phyloP scores from a whole-genome alignment of 2,888 invertebrate genomes.

The Dendrolimus houi region DNA sequence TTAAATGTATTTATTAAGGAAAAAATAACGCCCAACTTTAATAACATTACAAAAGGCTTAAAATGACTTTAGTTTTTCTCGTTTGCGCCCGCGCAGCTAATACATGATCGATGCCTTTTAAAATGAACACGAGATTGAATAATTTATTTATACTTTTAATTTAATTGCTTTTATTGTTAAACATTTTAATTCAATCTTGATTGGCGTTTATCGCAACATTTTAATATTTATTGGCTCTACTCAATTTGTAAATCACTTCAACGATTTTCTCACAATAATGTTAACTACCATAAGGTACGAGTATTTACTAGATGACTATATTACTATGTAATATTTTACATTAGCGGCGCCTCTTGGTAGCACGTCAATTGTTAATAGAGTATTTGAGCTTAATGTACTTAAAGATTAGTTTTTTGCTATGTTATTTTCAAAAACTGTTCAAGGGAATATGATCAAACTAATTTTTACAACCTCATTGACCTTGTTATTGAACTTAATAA shows the following conservation, averaged over 20 bases:
- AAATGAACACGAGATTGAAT: slow-evolving; percentile 45
- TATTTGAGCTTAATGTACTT: too few relatives aligned
- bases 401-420: too few relatives aligned
- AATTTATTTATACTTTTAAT: slow-evolving; percentile 41
- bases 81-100: not conserved
- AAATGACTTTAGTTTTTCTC: not conserved
- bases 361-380: too few relatives aligned
- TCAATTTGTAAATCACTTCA: not conserved
- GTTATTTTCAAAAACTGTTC: too few relatives aligned
- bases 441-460: too few relatives aligned
- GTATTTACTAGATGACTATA: too few relatives aligned
- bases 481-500: too few relatives aligned
- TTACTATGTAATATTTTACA: too few relatives aligned
- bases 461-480: too few relatives aligned
- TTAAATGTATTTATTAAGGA: too few relatives aligned
- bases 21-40: not conserved
- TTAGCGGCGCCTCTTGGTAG: too few relatives aligned
- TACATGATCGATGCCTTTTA: slow-evolving; percentile 53
- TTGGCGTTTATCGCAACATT: slow-evolving; percentile 29
- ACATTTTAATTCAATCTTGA: slow-evolving; percentile 34
- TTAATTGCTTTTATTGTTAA: slow-evolving; percentile 31
- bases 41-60: not conserved
- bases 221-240: slow-evolving; percentile 25
- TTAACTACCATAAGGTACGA: too few relatives aligned
- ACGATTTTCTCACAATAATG: not conserved